phyloP scores from a whole-genome alignment of 2,113 vertebrate species.

The Rhea americana region DNA sequence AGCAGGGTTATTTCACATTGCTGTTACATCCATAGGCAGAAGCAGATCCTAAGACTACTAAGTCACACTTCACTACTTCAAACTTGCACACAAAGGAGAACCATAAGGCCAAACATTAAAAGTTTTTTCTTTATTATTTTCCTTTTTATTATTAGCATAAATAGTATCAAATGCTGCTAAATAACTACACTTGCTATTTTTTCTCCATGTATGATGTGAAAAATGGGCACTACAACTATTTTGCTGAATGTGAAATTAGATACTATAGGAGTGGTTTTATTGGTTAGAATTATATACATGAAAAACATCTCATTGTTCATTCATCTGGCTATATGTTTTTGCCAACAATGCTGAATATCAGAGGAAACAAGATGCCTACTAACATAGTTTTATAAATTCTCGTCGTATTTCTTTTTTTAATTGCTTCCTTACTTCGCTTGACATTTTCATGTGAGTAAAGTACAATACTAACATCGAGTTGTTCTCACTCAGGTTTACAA shows the following conservation, averaged over 20 bases:
- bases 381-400: slow-evolving; percentile 61
- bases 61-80: background rate
- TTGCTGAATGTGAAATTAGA: background rate
- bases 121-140: background rate
- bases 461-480: slow-evolving; percentile 9
- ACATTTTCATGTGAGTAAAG: slow-evolving; percentile 69
- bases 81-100: background rate
- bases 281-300: background rate
- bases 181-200: background rate
- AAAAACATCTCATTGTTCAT: slow-evolving; percentile 35
- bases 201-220: background rate
- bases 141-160: background rate
- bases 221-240: background rate
- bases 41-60: background rate
- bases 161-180: background rate
- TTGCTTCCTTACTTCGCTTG: slow-evolving; percentile 51
- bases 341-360: slow-evolving; percentile 37
- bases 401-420: slow-evolving; percentile 62
- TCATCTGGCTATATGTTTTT: slow-evolving; percentile 41
- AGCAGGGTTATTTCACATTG: fast-evolving
- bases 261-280: background rate
- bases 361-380: slow-evolving; percentile 32
- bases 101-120: background rate
- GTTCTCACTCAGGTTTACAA: slow-evolving; percentile 38
- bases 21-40: background rate